Base-by-base conservation (phyloP, 2,113 vertebrate genomes). In the Megalops atlanticus region DNA sequence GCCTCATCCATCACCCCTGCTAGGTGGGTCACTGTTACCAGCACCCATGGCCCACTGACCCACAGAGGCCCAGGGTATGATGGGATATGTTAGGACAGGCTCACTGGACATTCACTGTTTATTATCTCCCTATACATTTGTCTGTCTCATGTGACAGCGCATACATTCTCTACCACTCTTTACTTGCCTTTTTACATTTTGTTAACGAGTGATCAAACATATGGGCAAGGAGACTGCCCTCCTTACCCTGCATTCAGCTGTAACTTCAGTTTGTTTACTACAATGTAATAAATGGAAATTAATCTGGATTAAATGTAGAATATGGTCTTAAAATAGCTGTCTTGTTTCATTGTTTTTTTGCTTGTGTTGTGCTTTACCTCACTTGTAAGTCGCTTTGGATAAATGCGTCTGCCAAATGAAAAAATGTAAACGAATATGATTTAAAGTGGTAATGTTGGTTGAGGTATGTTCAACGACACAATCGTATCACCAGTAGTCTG, bases 1-100 rank as follows among this genome's bases (percentile, higher is more conserved):
- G 15, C 45, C 70, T 80, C 75, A 77, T 85, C 77, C 74, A 80
- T 88, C 85, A 83, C 52, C 69, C 64, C 74, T 40, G 80, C 64
- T n/a, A 49, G 40, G 77, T 64, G 18, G 81, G 43, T 77, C 74
- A 82, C 83, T 88, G 84, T 84, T 85, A 82, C 47, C 54, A 27
- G 58, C n/a, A n/a, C 24, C 8, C 7, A 2, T 68, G 38, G 58
- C 54, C 69, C 33, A 71, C 69, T 71, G 33, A 38, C 33, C 31
- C 18, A 8, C 31, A 38, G 33, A 71, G 69, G 12, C 69, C 33
- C 69, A 71, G 4, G n/a, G 69, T 33, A 71, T 71, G 33, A 36
- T 71, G 69, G 36, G 69, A 64, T 7, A 7, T 31, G 31, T 27
- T 27, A 8, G 58, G n/a, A 8, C 58, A 64, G 58, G 58, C 58